These are phyloP conservation scores for Triplophysa rosa DNA, from an alignment of 2,113 vertebrate genomes.

Conservation along the genomic window DNA sequence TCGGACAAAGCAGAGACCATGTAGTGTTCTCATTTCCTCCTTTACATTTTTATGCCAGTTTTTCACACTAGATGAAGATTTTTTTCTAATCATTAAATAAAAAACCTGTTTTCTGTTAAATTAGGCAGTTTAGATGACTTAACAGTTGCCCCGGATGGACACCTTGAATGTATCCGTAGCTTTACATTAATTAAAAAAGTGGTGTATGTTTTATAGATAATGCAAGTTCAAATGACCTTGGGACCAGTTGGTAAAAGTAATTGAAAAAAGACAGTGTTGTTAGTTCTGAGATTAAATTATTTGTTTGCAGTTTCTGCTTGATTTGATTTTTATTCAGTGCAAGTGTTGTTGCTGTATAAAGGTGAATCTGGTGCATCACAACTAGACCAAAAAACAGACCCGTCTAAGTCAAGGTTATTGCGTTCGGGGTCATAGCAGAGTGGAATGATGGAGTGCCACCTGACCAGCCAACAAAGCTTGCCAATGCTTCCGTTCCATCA, in stretches of 20 bases:
- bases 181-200: too few species aligned
- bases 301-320: too few species aligned
- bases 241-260: too few species aligned
- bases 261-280: too few species aligned
- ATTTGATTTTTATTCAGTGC: too few species aligned
- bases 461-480: conserved; percentile 67
- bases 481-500: conserved; percentile 62
- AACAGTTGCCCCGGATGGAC: too few species aligned
- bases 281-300: too few species aligned
- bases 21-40: not conserved
- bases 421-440: conserved; percentile 46
- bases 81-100: not conserved
- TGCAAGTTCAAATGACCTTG: too few species aligned
- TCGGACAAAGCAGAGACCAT: not conserved
- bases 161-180: too few species aligned
- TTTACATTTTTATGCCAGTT: conserved; percentile 1
- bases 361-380: not conserved
- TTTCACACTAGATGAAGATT: conserved; percentile 1
- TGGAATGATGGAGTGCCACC: conserved; percentile 60
- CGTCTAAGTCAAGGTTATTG: conserved; percentile 45
- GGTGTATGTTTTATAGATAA: too few species aligned
- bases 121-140: too few species aligned
- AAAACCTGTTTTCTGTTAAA: too few species aligned
- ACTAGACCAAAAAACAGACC: not conserved
- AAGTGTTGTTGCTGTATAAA: not conserved